Base-by-base conservation (phyloP, 2,888 invertebrate genomes). In the Argyresthia goedartella region DNA sequence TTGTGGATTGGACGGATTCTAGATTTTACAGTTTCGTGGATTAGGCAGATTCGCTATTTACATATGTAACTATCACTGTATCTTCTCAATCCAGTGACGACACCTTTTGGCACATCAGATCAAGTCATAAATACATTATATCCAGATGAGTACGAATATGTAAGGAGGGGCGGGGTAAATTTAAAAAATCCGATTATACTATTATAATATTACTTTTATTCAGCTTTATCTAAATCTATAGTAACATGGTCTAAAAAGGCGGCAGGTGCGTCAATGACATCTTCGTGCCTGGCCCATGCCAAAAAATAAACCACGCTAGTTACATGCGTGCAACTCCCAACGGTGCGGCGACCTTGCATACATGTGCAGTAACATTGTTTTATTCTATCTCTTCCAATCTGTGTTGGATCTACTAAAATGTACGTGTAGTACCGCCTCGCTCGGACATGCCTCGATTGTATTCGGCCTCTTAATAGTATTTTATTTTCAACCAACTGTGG, bases 301-400 rank as follows among this genome's bases (percentile, higher is more conserved):
- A 54, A 48, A 44, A 44, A 49, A 16, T 54, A 54, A 35, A 54
- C 13, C 35, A 54, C 48, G 43, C 44, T 49, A 41, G 46, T 50
- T 35, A 54, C 53, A 53, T 52, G 54, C 13, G 54, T 52, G 33
- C 54, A 54, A 46, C 51, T 52, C 36, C 54, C 54, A 36, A 54
- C 36, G 35, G 54, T 54, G 33, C 54, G 47, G 34, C 50, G 49
- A 39, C 52, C 54, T 42, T 51, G 54, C 25, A 52, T 54, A 34
- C 52, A 54, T 44, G 52, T 49, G 49, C 54, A 54, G 50, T 44
- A 48, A 49, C 52, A 34, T 33, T 52, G 49, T 9, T 16, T 34
- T 50, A 53, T 53, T 34, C 36, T 48, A 41, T 53, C n/a, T 35
- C 16, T 53, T 41, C 51, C 51, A 25, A 25, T 25, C 47, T 51